Evolutionary conservation across 2,888 invertebrate genomes (phyloP).

Genomic region (Halictus quadricinctus): DNA sequence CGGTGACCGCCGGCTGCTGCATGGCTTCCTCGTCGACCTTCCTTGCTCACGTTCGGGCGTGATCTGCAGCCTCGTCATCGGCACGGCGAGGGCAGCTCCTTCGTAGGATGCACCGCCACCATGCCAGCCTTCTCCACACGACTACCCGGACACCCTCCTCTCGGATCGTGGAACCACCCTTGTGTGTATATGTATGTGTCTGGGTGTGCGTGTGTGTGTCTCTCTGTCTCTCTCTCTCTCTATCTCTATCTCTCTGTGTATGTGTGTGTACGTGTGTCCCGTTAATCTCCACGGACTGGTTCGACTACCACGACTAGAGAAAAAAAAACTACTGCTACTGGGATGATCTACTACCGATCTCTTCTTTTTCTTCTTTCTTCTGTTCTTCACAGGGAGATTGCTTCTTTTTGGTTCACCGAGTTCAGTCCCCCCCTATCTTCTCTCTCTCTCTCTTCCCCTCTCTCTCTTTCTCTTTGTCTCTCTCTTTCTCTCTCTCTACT

Average conservation of each 20-base stretch:
- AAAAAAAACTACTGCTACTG: neutral
- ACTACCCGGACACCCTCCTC: slow-evolving; percentile 34
- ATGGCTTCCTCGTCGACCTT: slow-evolving; percentile 65
- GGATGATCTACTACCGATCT: neutral
- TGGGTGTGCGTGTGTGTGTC: neutral
- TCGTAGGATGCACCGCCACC: slow-evolving; percentile 72
- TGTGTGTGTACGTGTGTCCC: neutral
- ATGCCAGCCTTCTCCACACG: slow-evolving; percentile 60
- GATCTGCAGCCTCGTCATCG: slow-evolving; percentile 75
- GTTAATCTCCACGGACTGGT: neutral
- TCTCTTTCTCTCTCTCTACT: slow-evolving; percentile 14
- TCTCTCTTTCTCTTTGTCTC: slow-evolving; percentile 20
- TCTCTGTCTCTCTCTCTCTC: too few species aligned
- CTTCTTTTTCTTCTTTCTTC: neutral
- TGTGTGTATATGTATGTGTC: neutral
- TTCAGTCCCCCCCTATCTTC: neutral
- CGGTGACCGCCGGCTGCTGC: slow-evolving; percentile 59
- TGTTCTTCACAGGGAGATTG: neutral
- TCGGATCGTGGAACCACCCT: slow-evolving; percentile 11
- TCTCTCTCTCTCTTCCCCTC: neutral
- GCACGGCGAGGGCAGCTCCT: slow-evolving; percentile 73
- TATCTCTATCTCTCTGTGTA: too few species aligned
- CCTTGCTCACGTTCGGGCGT: slow-evolving; percentile 61
- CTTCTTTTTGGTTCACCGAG: neutral
- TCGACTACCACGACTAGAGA: neutral